These are phyloP conservation scores for Cryptocheilus praepositus DNA, from an alignment of 2,888 invertebrate genomes.

Conservation along the genomic window DNA sequence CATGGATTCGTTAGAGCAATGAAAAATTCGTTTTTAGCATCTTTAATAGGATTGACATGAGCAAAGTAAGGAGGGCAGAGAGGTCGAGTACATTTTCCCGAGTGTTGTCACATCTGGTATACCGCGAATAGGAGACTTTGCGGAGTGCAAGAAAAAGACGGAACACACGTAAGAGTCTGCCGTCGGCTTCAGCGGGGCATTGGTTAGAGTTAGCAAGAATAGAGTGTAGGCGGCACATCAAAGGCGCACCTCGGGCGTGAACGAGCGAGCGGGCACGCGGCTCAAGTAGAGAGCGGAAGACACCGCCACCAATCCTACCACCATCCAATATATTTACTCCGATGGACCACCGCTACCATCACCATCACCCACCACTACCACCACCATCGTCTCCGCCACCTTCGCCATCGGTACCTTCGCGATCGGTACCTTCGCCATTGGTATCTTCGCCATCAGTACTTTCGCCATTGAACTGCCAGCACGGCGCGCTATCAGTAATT, in stretches of 20 bases:
- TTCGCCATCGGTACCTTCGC: constrained; percentile 30
- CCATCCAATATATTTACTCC: constrained; percentile 70
- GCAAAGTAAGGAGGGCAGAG: too few relatives aligned
- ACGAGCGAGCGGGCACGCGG: constrained; percentile 72
- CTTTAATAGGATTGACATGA: too few relatives aligned
- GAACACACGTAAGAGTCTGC: constrained; percentile 19
- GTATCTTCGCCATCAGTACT: constrained; percentile 12
- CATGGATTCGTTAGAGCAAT: too few relatives aligned
- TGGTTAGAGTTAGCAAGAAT: constrained; percentile 65
- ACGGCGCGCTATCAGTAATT: constrained; percentile 1
- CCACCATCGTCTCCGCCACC: constrained; percentile 25
- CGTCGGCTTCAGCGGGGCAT: constrained; percentile 24
- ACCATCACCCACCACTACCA: constrained; percentile 38
- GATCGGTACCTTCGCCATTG: constrained; percentile 6
- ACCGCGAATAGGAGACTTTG: constrained; percentile 1
- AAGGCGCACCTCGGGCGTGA: constrained; percentile 73
- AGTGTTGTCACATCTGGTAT: not conserved
- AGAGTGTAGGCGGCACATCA: constrained; percentile 71
- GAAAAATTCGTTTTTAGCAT: too few relatives aligned
- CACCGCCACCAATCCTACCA: constrained; percentile 69
- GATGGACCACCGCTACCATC: constrained; percentile 66
- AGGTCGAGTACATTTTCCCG: not conserved
- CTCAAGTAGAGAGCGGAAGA: constrained; percentile 72
- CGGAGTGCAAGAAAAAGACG: not conserved
- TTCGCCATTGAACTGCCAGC: constrained; percentile 11